Conservation (phyloP, 1,140 invertebrate species). For the Bilobella aurantiaca region DNA sequence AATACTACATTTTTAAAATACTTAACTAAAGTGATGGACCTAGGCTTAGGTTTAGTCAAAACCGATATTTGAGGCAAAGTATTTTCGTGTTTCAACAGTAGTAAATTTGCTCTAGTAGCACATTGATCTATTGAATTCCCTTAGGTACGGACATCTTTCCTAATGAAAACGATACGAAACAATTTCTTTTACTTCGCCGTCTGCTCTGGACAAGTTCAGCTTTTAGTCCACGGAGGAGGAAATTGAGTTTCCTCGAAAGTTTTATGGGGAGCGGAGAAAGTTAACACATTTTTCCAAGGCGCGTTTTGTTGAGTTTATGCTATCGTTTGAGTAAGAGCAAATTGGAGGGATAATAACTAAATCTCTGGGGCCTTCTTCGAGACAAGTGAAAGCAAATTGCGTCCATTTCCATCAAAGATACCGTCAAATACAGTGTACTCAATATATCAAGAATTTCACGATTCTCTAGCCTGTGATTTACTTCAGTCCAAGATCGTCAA, state of each 20-base stretch:
- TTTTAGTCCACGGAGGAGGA: too few relatives aligned
- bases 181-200: not conserved
- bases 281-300: too few relatives aligned
- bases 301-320: too few relatives aligned
- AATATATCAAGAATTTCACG: too few relatives aligned
- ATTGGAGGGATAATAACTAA: conserved; percentile 34
- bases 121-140: conserved; percentile 4
- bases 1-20: too few relatives aligned
- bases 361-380: conserved; percentile 28
- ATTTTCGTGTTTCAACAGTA: not conserved
- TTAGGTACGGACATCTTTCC: not conserved
- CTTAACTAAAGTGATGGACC: too few relatives aligned
- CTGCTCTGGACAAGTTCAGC: not conserved
- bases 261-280: not conserved
- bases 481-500: too few relatives aligned
- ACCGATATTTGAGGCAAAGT: too few relatives aligned
- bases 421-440: not conserved
- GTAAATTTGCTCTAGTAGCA: not conserved
- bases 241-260: conserved; percentile 1
- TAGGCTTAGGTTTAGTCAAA: too few relatives aligned
- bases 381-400: conserved; percentile 24
- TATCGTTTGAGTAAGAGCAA: conserved; percentile 17
- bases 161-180: conserved; percentile 7
- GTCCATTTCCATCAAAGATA: not conserved
- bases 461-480: too few relatives aligned